These are phyloP conservation scores for Tipula unca DNA, from an alignment of 2,888 invertebrate genomes.

Conservation along the genomic window DNA sequence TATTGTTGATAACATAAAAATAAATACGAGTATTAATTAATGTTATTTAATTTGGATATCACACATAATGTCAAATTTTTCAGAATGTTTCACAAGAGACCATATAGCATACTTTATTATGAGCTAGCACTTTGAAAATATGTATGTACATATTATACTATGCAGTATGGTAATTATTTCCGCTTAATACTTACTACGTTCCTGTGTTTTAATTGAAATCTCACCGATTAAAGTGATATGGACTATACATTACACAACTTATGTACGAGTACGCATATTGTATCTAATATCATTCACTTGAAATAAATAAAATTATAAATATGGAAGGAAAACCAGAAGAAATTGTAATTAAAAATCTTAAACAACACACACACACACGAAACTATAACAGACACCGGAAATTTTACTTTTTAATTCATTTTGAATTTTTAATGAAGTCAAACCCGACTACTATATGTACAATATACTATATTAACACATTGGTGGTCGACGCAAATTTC, in stretches of 20 bases:
- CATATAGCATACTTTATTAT: background rate
- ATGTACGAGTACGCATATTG: background rate
- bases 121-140: background rate
- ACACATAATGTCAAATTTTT: background rate
- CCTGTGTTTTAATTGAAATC: background rate
- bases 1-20: background rate
- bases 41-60: background rate
- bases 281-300: background rate
- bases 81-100: too few relatives aligned
- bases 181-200: background rate
- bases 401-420: background rate
- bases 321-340: background rate
- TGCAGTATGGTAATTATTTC: background rate
- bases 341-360: background rate
- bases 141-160: background rate
- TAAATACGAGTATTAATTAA: background rate
- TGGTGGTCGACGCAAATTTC: background rate
- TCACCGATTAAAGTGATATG: background rate
- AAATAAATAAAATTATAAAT: background rate
- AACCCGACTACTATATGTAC: background rate
- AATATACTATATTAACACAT: background rate
- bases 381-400: slow-evolving; percentile 8
- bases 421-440: background rate
- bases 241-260: background rate
- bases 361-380: background rate